A percentile compares a stretch with the other conserved stretches of the same genome.
phyloP scores from a whole-genome alignment of 2,888 invertebrate species.

The Cerceris rybyensis region DNA sequence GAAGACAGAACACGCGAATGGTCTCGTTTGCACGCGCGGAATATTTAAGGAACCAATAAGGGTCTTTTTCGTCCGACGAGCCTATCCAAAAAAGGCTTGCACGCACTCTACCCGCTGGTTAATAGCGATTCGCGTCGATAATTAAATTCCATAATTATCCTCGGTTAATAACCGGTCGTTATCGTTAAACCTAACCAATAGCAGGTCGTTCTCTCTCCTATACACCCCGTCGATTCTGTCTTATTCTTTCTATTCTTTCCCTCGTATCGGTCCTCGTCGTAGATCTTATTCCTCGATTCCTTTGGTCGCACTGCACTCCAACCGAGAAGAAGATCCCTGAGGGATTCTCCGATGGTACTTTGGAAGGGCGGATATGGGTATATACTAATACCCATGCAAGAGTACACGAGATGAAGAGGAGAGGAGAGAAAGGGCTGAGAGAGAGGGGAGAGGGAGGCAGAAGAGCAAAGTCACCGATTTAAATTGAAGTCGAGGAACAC shows the following conservation, averaged over 20 bases:
- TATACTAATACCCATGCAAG: conserved; percentile 7
- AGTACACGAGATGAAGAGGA: conserved; percentile 20
- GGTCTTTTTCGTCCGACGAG: conserved; percentile 9
- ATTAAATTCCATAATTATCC: conserved; percentile 81
- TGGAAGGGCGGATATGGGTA: conserved; percentile 38
- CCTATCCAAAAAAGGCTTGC: conserved; percentile 2
- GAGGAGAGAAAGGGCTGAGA: conserved; percentile 20
- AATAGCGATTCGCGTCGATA: conserved; percentile 71
- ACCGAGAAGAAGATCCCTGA: conserved; percentile 51
- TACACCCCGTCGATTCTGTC: neutral
- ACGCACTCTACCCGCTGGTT: conserved; percentile 30
- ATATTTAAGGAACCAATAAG: conserved; percentile 6
- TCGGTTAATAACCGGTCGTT: conserved; percentile 79
- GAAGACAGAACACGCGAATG: no score
- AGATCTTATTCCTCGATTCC: conserved; percentile 58
- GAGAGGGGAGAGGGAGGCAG: conserved; percentile 59
- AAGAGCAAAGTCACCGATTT: conserved; percentile 79
- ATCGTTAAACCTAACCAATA: conserved; percentile 75
- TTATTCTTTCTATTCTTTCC: neutral
- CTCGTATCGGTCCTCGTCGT: conserved; percentile 20
- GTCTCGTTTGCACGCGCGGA: neutral
- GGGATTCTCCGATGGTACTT: conserved; percentile 36
- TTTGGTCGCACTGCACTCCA: conserved; percentile 37
- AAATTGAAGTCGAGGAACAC: conserved; percentile 78
- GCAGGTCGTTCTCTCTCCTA: conserved; percentile 47